phyloP scores from a whole-genome alignment of 2,797 vertebrate genomes.

The Rachycentron canadum region DNA sequence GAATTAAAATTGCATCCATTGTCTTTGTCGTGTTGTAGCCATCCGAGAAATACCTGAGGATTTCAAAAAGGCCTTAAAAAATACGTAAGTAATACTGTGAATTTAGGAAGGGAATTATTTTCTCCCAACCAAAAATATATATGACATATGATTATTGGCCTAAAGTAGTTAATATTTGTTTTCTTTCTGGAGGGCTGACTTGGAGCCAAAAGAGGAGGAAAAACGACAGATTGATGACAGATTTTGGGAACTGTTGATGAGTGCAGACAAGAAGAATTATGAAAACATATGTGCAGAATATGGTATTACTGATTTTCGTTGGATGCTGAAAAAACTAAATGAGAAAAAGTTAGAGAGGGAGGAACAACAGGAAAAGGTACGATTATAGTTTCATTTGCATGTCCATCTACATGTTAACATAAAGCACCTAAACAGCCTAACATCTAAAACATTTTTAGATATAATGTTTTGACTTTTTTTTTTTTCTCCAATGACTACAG shows the following conservation, averaged over 20 bases:
- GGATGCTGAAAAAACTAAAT: constrained; percentile 91
- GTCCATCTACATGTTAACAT: not conserved
- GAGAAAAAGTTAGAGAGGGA: constrained; percentile 86
- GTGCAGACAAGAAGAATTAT: constrained; percentile 90
- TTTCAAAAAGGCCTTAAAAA: constrained; percentile 87
- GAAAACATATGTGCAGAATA: constrained; percentile 89
- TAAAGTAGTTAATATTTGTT: not conserved
- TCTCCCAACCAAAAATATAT: too few relatives aligned
- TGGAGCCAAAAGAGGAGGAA: constrained; percentile 60
- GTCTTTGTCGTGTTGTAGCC: constrained; percentile 76
- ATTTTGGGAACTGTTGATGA: constrained; percentile 91
- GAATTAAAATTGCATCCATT: not conserved
- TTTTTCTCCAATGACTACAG: constrained; percentile 69
- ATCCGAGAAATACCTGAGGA: constrained; percentile 84
- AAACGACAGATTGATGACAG: constrained; percentile 81
- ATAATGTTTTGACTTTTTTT: not conserved
- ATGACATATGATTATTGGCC: not conserved
- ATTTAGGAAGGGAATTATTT: not conserved
- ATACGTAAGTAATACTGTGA: constrained; percentile 56
- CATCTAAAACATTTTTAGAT: not conserved
- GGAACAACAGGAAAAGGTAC: constrained; percentile 84
- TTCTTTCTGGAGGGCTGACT: constrained; percentile 61
- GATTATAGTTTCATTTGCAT: constrained; percentile 17
- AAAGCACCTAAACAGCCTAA: not conserved
- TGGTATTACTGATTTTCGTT: constrained; percentile 89